Base-by-base conservation (phyloP, 2,888 invertebrate genomes). In the Sinhomidia bicolor region DNA sequence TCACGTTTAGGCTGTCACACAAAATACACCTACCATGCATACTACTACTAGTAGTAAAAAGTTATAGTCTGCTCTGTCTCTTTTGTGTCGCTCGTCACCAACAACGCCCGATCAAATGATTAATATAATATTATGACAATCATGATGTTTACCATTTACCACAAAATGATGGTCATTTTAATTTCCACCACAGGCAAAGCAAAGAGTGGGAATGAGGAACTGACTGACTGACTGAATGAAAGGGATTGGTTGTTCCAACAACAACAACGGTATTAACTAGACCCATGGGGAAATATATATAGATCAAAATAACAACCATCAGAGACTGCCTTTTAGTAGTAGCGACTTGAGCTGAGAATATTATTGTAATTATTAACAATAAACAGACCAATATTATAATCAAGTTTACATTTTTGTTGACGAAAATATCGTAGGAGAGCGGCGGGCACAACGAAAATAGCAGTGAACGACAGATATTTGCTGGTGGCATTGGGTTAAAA, bases 121-220 rank as follows among this genome's bases (percentile, higher is more conserved):
- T 87, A 87, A 87, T 87, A 51, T 76, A 76, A 47, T 82, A 76
- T 87, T 81, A 51, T 87, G 87, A 87, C 87, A 87, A 36, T 87
- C 87, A 44, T 79, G 65, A 62, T 81, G 65, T 81, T 65, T 62
- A 41, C 60, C 80, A 36, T 76, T 76, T 76, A 74, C 82, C 71
- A 36, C 82, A 83, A 83, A 62, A 71, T 57, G 68, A 29, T 54
- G 26, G 76, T 54, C 47, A 76, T 54, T 82, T 51, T 23, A 29
- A 68, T 51, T 65, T 51, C 20, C 62, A 62, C 80, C 20, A 65
- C 12, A 36, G 12, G 10, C 57, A 14, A 26, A 23, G 80, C 36
- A 60, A 71, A 44, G 44, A 71, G 9, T 23, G 23, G 3, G 60
- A 17, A 71, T 14, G 23, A 60, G 41, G 60, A 54, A 54, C 9